These are phyloP conservation scores for Drosophila engyochracea DNA, from an alignment of 2,888 invertebrate species.

Conservation along the genomic window DNA sequence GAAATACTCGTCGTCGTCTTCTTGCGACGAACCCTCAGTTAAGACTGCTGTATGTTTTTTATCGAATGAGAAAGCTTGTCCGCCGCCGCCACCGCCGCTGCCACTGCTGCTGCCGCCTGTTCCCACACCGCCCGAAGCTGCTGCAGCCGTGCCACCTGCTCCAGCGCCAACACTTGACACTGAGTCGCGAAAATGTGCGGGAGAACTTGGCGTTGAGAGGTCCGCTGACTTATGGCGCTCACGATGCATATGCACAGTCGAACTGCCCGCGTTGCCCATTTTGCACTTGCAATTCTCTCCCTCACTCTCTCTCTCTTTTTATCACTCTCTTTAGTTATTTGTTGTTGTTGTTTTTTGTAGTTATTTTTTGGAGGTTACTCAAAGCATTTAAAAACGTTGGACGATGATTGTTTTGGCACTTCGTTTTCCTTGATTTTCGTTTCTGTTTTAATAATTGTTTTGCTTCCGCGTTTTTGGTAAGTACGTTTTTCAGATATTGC, in stretches of 20 bases:
- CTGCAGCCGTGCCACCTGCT: slow-evolving; percentile 51
- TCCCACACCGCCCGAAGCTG: slow-evolving; percentile 62
- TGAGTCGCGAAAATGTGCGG: slow-evolving; percentile 77
- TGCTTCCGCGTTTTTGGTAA: slow-evolving; percentile 38
- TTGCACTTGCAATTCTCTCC: slow-evolving; percentile 35
- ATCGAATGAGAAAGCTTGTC: slow-evolving; percentile 94
- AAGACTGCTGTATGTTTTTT: slow-evolving; percentile 90
- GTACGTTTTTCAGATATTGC: slow-evolving; percentile 27
- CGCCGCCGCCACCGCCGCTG: slow-evolving; percentile 86
- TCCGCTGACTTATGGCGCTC: slow-evolving; percentile 91
- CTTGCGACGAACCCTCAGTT: slow-evolving; percentile 90
- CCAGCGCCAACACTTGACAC: slow-evolving; percentile 40
- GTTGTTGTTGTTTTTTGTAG: background rate
- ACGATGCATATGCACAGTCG: slow-evolving; percentile 86
- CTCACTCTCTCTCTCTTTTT: slow-evolving; percentile 12
- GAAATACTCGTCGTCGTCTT: slow-evolving; percentile 92
- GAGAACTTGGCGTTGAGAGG: slow-evolving; percentile 83
- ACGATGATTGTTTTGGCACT: slow-evolving; percentile 68
- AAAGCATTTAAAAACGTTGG: slow-evolving; percentile 44
- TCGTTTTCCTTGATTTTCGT: slow-evolving; percentile 49
- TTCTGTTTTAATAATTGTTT: slow-evolving; percentile 25
- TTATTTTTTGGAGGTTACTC: slow-evolving; percentile 59
- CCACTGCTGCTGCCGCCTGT: slow-evolving; percentile 78
- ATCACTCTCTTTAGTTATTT: slow-evolving; percentile 7
- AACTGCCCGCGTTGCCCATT: slow-evolving; percentile 85